Evolutionary conservation across 2,113 vertebrate species (phyloP).

Genomic region (Dendrocopos noguchii): DNA sequence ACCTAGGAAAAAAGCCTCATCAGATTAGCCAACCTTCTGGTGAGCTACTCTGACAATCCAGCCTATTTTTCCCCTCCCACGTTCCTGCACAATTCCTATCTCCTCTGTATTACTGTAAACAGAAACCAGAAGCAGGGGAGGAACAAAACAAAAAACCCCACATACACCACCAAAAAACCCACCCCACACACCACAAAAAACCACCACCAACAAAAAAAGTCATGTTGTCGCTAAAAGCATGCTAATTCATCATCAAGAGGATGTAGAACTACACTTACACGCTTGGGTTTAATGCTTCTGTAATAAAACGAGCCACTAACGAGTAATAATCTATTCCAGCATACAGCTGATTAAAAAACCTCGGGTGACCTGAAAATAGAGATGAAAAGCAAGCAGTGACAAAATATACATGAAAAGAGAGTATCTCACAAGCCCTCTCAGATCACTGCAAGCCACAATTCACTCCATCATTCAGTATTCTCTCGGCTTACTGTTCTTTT

Average conservation of each 20-base stretch:
- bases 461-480: neutral
- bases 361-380: slow-evolving; percentile 81
- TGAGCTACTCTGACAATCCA: neutral
- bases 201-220: too few species aligned
- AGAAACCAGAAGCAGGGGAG: neutral
- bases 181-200: neutral
- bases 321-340: slow-evolving; percentile 88
- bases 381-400: slow-evolving; percentile 17
- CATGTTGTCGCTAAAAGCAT: neutral
- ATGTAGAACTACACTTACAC: slow-evolving; percentile 78
- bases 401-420: neutral
- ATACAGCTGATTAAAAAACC: slow-evolving; percentile 89
- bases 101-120: neutral
- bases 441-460: neutral
- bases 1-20: neutral
- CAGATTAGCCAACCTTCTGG: neutral
- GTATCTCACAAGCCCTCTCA: neutral
- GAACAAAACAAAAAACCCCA: neutral
- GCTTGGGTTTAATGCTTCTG: slow-evolving; percentile 86
- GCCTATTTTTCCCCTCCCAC: neutral
- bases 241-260: neutral
- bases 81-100: neutral
- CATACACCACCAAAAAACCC: too few species aligned
- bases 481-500: neutral
- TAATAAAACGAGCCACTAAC: slow-evolving; percentile 84